Conservation (phyloP, 2,888 invertebrate genomes). For the Lycocerus yunnanus region DNA sequence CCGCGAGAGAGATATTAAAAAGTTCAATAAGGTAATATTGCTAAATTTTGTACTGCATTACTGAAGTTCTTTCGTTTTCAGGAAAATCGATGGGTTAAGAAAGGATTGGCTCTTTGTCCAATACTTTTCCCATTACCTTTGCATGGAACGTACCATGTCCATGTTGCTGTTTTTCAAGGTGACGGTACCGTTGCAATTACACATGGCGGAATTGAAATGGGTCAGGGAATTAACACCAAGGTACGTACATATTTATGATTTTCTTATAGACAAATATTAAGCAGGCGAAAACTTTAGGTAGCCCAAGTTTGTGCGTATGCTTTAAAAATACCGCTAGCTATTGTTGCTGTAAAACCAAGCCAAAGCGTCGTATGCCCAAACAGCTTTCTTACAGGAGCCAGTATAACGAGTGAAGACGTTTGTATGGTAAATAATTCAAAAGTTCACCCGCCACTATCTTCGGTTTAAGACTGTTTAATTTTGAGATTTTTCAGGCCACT, state of each 20-base stretch:
- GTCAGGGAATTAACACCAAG: constrained; percentile 84
- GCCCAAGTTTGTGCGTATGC: constrained; percentile 76
- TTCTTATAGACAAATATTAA: neutral
- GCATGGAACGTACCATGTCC: constrained; percentile 60
- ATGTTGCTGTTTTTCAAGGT: constrained; percentile 70
- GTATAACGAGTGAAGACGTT: constrained; percentile 72
- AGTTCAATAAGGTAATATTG: neutral
- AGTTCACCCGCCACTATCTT: no score
- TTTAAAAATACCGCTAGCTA: constrained; percentile 70
- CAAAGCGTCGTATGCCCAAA: constrained; percentile 71
- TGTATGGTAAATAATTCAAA: constrained; percentile 42
- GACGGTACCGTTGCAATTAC: constrained; percentile 73
- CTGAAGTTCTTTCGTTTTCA: constrained; percentile 36
- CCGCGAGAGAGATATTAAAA: neutral
- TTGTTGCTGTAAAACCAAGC: constrained; percentile 69
- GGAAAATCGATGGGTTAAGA: constrained; percentile 82
- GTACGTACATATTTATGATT: no score
- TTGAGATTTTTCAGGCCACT: neutral
- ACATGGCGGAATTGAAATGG: constrained; percentile 77
- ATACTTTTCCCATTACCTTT: constrained; percentile 60
- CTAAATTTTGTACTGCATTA: neutral
- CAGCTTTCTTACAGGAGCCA: constrained; percentile 69
- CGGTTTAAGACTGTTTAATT: no score
- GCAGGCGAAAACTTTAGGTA: constrained; percentile 54
- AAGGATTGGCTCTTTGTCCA: constrained; percentile 70